phyloP scores from a whole-genome alignment of 2,797 vertebrate genomes.

The Amphiprion clarkii region DNA sequence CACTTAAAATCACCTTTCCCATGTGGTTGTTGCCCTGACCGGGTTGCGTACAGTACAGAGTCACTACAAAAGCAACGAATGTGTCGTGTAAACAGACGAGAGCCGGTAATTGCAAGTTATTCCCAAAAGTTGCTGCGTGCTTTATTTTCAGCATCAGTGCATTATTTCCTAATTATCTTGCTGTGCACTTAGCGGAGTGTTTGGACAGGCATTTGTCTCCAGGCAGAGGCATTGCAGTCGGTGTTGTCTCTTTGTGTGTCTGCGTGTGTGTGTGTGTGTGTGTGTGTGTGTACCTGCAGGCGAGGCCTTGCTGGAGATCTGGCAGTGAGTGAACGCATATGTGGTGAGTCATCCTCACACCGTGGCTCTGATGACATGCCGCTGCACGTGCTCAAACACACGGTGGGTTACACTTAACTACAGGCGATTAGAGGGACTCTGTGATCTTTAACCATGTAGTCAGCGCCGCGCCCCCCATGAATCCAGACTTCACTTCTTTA shows the following conservation, averaged over 20 bases:
- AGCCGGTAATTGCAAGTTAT: conserved; percentile 71
- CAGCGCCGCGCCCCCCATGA: background rate
- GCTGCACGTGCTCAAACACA: conserved; percentile 51
- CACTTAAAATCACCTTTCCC: conserved; percentile 17
- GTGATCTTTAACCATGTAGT: conserved; percentile 55
- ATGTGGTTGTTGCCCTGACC: conserved; percentile 7
- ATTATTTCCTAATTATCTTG: conserved; percentile 81
- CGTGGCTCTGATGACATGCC: conserved; percentile 46
- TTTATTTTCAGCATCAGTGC: conserved; percentile 74
- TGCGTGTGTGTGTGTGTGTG: conserved; percentile 24
- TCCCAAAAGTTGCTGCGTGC: conserved; percentile 68
- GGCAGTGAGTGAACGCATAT: conserved; percentile 60
- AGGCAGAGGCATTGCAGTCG: conserved; percentile 58
- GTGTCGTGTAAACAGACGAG: conserved; percentile 58
- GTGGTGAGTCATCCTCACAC: conserved; percentile 70
- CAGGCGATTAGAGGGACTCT: conserved; percentile 25
- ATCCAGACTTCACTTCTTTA: conserved; percentile 1
- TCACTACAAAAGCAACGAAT: conserved; percentile 64
- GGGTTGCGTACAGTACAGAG: conserved; percentile 52
- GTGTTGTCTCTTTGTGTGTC: conserved; percentile 39
- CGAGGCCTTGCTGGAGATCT: conserved; percentile 46
- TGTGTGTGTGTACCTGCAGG: conserved; percentile 60
- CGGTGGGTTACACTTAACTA: conserved; percentile 54
- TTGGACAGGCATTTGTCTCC: conserved; percentile 67
- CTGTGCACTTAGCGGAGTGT: conserved; percentile 58